phyloP scores from a whole-genome alignment of 2,797 vertebrate species.

The Lepilemur ruficaudatus region DNA sequence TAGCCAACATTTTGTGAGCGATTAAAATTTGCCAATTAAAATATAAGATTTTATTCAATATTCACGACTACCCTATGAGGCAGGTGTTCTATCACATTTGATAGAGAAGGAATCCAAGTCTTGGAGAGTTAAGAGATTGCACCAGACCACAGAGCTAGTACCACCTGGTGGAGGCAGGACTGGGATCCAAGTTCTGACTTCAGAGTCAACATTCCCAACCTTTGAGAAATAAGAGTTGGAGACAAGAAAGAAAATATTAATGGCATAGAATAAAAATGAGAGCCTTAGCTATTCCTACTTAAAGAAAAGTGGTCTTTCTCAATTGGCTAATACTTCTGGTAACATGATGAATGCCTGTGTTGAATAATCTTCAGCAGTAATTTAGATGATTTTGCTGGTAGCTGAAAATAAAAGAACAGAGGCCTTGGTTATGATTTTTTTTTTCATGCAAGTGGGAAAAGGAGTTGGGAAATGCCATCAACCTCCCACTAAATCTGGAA shows the following conservation, averaged over 20 bases:
- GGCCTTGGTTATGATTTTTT: not conserved
- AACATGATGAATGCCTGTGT: not conserved
- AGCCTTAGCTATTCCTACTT: not conserved
- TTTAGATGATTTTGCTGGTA: constrained; percentile 10
- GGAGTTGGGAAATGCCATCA: constrained; percentile 15
- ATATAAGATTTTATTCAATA: constrained; percentile 1
- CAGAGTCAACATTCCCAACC: not conserved
- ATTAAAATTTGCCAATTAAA: constrained; percentile 15
- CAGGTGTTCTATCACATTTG: not conserved
- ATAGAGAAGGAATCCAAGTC: not conserved
- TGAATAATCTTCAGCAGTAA: not conserved
- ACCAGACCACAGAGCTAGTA: not conserved
- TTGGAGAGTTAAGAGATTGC: not conserved
- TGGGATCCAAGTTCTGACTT: not conserved
- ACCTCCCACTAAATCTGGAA: constrained; percentile 14
- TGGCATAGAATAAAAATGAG: not conserved
- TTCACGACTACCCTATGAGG: not conserved
- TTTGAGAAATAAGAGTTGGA: not conserved
- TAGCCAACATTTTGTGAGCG: constrained; percentile 1
- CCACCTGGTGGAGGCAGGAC: not conserved
- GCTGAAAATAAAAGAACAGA: constrained; percentile 24
- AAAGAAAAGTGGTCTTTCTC: constrained; percentile 11
- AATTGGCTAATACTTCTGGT: constrained; percentile 33
- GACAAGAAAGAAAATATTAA: not conserved
- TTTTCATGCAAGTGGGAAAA: not conserved